These are phyloP conservation scores for Ammospiza maritima DNA, from an alignment of 2,797 vertebrate species.

Conservation along the genomic window DNA sequence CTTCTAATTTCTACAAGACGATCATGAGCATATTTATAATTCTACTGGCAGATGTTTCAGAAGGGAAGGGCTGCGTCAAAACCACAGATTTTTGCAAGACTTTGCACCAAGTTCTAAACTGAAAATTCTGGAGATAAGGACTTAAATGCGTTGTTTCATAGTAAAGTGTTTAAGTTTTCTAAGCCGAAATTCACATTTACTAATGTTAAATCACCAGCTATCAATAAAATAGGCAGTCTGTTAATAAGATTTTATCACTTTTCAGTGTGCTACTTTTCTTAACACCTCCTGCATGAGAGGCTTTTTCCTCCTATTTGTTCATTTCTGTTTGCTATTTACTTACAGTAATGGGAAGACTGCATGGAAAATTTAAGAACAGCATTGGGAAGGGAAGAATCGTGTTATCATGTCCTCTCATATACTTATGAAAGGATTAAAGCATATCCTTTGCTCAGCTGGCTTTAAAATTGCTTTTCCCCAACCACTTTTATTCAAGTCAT, in stretches of 20 bases:
- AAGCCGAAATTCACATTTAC: neutral
- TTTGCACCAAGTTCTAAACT: neutral
- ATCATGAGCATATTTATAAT: neutral
- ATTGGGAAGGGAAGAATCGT: neutral
- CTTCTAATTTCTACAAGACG: neutral
- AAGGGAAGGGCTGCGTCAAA: neutral
- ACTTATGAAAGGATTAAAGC: neutral
- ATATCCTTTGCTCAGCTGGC: fast-evolving
- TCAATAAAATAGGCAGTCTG: neutral
- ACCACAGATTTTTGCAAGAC: neutral
- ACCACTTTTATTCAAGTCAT: neutral
- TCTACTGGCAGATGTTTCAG: neutral
- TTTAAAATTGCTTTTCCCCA: neutral
- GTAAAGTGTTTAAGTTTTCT: neutral
- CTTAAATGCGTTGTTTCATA: neutral
- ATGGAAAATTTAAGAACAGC: neutral
- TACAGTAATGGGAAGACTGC: neutral
- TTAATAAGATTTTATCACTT: neutral
- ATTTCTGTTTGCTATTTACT: neutral
- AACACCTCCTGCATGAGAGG: neutral
- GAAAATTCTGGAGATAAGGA: neutral
- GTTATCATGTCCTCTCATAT: neutral
- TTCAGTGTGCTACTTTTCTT: neutral
- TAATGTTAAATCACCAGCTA: neutral
- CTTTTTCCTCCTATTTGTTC: neutral